Base-by-base conservation (phyloP, 1,140 invertebrate genomes). In the Popillia japonica region DNA sequence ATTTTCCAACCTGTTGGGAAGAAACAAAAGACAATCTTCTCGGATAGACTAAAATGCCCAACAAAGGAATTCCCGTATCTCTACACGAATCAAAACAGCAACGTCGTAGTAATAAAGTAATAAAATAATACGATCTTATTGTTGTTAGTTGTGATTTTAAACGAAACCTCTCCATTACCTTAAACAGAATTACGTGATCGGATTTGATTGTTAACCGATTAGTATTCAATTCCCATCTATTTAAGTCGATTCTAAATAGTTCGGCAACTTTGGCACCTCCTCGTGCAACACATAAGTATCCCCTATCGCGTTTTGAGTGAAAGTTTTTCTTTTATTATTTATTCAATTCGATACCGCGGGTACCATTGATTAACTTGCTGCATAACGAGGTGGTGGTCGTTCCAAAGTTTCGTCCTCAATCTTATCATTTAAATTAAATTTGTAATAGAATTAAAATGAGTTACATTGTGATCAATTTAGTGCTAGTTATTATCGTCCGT, bases 21-120 rank as follows among this genome's bases (percentile, higher is more conserved):
- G 2, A 74, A 74, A 20, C 34, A 74, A 14, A 40, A n/a, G 8
- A 41, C 34, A 7, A 20, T 74, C 17, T 27, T 74, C 8, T 20
- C 40, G 40, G 17, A 20, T 20, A 20, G n/a, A 20, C 42, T 74
- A 2, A 74, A n/a, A 20, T 74, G 72, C 17, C 72, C 72, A 41
- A 40, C 72, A 4, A 10, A 14, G 14, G 14, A 40, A 10, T 22
- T 17, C 14, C 72, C 72, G 7, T 74, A 41, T 20, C 9, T 74
- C 10, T 40, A 20, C 17, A 74, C 72, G 23, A 41, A 20, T 23
- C 40, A 27, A 74, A 74, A 74, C 14, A 74, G 72, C 17, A 34
- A 68, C 2, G 27, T 22, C 9, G 22, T 68, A 7, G 27, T 74
- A 14, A 74, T 74, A n/a, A 74, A 74, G 40, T 41, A 74, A 74